Evolutionary conservation across 2,113 vertebrate species (phyloP).

Genomic region (Furnarius figulus): DNA sequence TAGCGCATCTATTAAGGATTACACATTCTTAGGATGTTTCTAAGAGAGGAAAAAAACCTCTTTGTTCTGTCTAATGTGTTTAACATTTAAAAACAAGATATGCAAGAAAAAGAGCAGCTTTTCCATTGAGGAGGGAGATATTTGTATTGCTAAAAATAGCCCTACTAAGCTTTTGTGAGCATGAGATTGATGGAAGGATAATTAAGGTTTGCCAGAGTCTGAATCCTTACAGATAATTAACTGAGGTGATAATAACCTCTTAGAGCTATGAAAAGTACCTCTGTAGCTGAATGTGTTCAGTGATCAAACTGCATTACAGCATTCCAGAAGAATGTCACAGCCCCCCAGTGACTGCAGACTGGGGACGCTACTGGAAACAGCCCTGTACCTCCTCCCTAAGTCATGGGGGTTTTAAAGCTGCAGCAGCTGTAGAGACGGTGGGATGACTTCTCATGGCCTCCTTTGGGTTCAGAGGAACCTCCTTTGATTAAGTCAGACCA

Average conservation of each 20-base stretch:
- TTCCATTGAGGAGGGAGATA: background rate
- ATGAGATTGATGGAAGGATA: background rate
- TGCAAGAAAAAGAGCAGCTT: background rate
- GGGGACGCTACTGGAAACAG: background rate
- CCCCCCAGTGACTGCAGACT: background rate
- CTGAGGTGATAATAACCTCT: slow-evolving; percentile 30
- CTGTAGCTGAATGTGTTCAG: background rate
- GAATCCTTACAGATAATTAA: slow-evolving; percentile 46
- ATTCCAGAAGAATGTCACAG: background rate
- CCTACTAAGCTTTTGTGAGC: background rate
- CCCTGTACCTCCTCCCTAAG: background rate
- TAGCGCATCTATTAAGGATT: background rate
- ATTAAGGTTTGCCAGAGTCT: slow-evolving; percentile 1
- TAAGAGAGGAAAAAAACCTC: background rate
- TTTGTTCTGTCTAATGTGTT: background rate
- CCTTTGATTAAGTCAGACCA: background rate
- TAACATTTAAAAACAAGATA: slow-evolving; percentile 2
- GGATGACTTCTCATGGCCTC: background rate
- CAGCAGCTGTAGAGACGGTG: background rate
- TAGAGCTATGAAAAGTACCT: background rate
- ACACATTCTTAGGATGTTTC: background rate
- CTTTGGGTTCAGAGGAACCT: background rate
- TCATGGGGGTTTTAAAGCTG: background rate
- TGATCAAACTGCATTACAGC: slow-evolving; percentile 20
- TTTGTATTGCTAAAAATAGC: slow-evolving; percentile 10